Conservation (phyloP, 1,140 invertebrate species). For the Pantala flavescens region DNA sequence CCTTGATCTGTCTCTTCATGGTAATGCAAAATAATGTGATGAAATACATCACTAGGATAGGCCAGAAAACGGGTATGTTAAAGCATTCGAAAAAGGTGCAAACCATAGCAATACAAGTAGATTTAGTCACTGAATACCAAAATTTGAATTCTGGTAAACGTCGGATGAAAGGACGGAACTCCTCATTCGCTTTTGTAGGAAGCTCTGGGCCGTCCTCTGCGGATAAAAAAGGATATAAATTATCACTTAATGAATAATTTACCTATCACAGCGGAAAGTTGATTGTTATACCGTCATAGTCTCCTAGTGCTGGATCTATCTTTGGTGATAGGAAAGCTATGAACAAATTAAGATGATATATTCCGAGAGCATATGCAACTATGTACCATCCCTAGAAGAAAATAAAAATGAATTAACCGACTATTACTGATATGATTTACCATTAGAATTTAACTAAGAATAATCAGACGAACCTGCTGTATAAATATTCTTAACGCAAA, state of each 20-base stretch:
- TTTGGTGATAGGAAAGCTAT: slow-evolving; percentile 99
- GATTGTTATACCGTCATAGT: slow-evolving; percentile 67
- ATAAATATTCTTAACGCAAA: not conserved
- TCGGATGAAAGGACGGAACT: slow-evolving; percentile 97
- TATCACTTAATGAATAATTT: not conserved
- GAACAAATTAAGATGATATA: slow-evolving; percentile 98
- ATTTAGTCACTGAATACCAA: slow-evolving; percentile 95
- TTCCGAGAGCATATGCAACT: slow-evolving; percentile 94
- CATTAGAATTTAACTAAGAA: not conserved
- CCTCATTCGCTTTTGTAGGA: slow-evolving; percentile 89
- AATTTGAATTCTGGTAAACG: slow-evolving; percentile 99
- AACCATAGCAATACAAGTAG: slow-evolving; percentile 79
- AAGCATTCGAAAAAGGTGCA: slow-evolving; percentile 97
- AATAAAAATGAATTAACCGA: slow-evolving; percentile 26
- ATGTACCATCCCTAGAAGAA: slow-evolving; percentile 98
- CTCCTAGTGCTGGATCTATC: slow-evolving; percentile 87
- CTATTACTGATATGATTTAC: not conserved
- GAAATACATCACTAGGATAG: slow-evolving; percentile 99
- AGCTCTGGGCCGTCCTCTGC: slow-evolving; percentile 82
- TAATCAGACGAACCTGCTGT: not conserved
- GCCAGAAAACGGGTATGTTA: slow-evolving; percentile 99
- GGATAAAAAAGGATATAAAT: slow-evolving; percentile 24
- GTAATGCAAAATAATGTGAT: slow-evolving; percentile 96
- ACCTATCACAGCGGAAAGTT: not conserved
- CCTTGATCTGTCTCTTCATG: slow-evolving; percentile 99